phyloP scores from a whole-genome alignment of 2,797 vertebrate species.

The Sebastes reedi region DNA sequence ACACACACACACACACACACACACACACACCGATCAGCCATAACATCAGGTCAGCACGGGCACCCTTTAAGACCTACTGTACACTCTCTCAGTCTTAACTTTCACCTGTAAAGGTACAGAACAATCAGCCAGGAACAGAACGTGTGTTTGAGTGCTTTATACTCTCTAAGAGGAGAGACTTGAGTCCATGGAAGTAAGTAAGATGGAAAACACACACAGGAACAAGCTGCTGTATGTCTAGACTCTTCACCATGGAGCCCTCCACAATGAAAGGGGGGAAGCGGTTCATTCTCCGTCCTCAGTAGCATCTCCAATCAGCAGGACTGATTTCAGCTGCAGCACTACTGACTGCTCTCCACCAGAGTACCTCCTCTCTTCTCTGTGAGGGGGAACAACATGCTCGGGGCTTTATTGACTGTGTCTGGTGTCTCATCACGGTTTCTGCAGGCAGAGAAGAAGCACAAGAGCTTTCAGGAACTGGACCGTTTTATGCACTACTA shows the following conservation, averaged over 20 bases:
- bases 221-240: neutral
- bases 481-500: conserved; percentile 99
- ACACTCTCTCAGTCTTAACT: neutral
- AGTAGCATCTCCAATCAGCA: too few relatives aligned
- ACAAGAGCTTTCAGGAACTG: conserved; percentile 96
- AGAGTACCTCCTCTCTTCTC: conserved; percentile 10
- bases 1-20: neutral
- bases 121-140: neutral
- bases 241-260: neutral
- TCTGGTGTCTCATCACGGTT: conserved; percentile 52
- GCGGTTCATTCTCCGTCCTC: too few relatives aligned
- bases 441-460: conserved; percentile 95
- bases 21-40: too few relatives aligned
- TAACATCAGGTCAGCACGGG: too few relatives aligned
- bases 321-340: conserved; percentile 12
- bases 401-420: conserved; percentile 40
- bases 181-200: too few relatives aligned
- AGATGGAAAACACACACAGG: neutral
- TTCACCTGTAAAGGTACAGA: neutral
- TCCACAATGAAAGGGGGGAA: too few relatives aligned
- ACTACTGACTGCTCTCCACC: conserved; percentile 11
- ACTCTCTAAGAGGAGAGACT: too few relatives aligned
- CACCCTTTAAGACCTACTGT: neutral
- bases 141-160: neutral
- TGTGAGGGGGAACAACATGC: conserved; percentile 22